Evolutionary conservation across 2,797 vertebrate genomes (phyloP), one percentile per base, ranked within the genome.

Genomic region (Brotula barbata): DNA sequence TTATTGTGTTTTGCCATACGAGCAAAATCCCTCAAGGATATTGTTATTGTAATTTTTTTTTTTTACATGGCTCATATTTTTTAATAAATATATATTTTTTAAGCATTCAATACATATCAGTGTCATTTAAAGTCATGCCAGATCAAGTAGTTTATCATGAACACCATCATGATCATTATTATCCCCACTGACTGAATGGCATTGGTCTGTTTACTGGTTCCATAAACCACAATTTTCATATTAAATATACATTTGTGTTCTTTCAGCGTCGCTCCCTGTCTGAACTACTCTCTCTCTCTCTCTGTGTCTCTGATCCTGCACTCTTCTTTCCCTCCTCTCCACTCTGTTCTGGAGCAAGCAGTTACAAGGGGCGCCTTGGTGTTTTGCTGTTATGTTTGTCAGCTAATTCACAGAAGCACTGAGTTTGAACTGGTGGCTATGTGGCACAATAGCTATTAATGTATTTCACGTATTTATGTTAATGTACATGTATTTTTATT

Each of bases 341-440:
- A 68, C 83, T 82, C 85, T 67, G 82, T 84, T 91, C 84, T 88
- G 89, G 88, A 93, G 87, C 91, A 90, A 88, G 82, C 89, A 87
- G 89, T 85, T 88, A 85, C 84, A 66, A 73, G 74, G 85, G 81
- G 42, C 63, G 48, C 6, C 76, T 89, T 87, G 86, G 42, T 64
- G 48, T 7, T 76, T 89, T 87, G 86, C 80, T 91, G 65, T 89
- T 51, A 85, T 82, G 91, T 74, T 92, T 91, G 34, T 58, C 78
- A 59, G 59, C 21, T 55, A 69, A 64, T 78, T 67, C 47, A 47
- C n/a, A 43, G 58, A 65, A 47, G 46, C 3, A 28, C 15, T 7
- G 25, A 37, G 11, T 5, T 2, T 10, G 49, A 20, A 51, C 33
- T 15, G 19, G 23, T 17, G 46, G n/a, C 25, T 19, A 20, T 5